Conservation (phyloP, 2,888 invertebrate species). For the Conchocele bisecta region DNA sequence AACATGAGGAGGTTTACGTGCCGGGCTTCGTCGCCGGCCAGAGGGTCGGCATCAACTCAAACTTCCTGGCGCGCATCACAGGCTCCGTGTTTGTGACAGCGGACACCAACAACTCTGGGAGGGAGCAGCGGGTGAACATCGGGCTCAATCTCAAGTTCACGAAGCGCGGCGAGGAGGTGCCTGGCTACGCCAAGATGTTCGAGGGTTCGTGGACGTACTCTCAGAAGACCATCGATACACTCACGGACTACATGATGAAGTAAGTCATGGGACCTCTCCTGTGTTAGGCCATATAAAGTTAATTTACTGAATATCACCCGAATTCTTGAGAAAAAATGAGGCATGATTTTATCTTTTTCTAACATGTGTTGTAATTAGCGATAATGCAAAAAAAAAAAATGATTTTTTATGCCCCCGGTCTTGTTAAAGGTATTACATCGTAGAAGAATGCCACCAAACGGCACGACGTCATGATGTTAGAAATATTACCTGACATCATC, state of each 20-base stretch:
- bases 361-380: too few species aligned
- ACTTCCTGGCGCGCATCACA: constrained; percentile 92
- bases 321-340: too few species aligned
- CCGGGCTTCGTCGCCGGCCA: constrained; percentile 81
- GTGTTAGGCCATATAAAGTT: too few species aligned
- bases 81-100: constrained; percentile 89
- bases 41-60: constrained; percentile 85
- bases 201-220: constrained; percentile 91
- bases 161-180: constrained; percentile 88
- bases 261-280: constrained; percentile 58
- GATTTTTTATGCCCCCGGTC: too few species aligned
- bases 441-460: too few species aligned
- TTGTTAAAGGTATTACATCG: too few species aligned
- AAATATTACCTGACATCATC: too few species aligned
- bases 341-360: too few species aligned
- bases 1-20: constrained; percentile 72
- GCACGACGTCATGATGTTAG: too few species aligned
- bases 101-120: constrained; percentile 59
- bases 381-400: background rate
- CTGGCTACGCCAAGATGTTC: constrained; percentile 91
- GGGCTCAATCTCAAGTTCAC: constrained; percentile 96
- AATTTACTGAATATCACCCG: too few species aligned
- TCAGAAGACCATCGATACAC: constrained; percentile 87
- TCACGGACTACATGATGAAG: constrained; percentile 88
- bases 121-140: constrained; percentile 86